phyloP scores from a whole-genome alignment of 2,797 vertebrate genomes.

The Acropternis orthonyx region DNA sequence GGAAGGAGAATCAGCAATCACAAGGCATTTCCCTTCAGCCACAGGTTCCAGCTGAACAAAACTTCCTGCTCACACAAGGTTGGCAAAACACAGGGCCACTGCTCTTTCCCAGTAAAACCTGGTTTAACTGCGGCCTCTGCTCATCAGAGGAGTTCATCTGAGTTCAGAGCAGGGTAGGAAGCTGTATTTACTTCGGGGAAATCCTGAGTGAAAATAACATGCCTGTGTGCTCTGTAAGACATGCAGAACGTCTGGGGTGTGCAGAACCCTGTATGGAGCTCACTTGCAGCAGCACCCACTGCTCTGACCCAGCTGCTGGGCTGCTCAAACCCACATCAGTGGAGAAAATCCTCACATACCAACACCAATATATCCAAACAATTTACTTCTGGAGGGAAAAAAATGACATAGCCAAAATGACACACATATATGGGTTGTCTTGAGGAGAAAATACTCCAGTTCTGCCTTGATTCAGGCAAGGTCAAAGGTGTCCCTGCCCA shows the following conservation, averaged over 20 bases:
- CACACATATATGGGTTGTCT: not conserved
- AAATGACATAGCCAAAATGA: not conserved
- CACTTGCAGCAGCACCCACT: not conserved
- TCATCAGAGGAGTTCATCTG: not conserved
- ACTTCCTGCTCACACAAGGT: not conserved
- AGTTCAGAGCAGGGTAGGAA: not conserved
- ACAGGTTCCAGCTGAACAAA: not conserved
- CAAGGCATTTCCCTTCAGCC: not conserved
- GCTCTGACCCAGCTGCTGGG: not conserved
- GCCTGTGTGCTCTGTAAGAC: not conserved
- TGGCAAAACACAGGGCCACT: not conserved
- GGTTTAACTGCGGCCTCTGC: not conserved
- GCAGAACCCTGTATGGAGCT: not conserved
- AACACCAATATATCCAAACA: not conserved
- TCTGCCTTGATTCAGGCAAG: not conserved
- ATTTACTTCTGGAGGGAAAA: rapidly evolving
- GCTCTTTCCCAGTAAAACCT: not conserved
- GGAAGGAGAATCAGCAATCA: not conserved
- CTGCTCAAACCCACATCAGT: not conserved
- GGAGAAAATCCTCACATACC: not conserved
- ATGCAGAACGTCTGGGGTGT: not conserved
- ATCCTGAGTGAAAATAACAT: not conserved
- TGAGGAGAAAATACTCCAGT: not conserved
- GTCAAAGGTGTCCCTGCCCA: not conserved
- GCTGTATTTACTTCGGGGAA: not conserved